Percentiles rank a stretch among this genome's conserved stretches.
These are phyloP conservation scores for Heteromyza rotundicornis DNA, from an alignment of 2,888 invertebrate species.

Conservation along the genomic window DNA sequence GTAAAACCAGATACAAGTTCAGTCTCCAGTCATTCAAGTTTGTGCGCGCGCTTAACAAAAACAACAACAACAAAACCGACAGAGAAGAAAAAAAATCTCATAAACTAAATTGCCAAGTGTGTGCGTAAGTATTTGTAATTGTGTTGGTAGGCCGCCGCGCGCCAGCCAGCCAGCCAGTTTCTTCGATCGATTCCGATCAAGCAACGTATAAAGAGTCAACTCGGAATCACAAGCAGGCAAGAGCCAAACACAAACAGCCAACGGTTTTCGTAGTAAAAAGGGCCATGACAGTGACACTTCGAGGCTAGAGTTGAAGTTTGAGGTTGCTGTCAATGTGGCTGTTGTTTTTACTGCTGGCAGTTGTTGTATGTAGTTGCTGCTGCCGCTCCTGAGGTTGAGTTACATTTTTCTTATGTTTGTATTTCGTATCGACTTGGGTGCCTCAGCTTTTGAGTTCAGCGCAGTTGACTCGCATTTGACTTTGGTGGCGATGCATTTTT, in stretches of 20 bases:
- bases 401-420: not conserved
- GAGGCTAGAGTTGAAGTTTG: conserved; percentile 50
- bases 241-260: conserved; percentile 18
- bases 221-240: not conserved
- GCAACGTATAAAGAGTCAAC: not conserved
- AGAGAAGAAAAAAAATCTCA: conserved; percentile 35
- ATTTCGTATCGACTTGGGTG: not conserved
- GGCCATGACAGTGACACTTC: conserved; percentile 60
- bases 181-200: conserved; percentile 12
- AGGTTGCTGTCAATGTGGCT: conserved; percentile 51
- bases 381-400: conserved; percentile 3
- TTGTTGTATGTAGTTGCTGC: conserved; percentile 16
- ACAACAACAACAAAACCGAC: too few species aligned
- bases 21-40: too few species aligned
- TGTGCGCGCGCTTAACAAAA: not conserved
- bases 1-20: not conserved
- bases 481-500: not conserved
- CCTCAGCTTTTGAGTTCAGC: not conserved
- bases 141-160: conserved; percentile 1
- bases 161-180: too few species aligned
- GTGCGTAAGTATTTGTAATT: conserved; percentile 3
- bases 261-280: conserved; percentile 47
- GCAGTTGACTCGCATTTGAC: not conserved
- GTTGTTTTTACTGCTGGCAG: conserved; percentile 23
- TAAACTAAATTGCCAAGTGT: conserved; percentile 50